A percentile compares a stretch with the other conserved stretches of the same genome.
These are phyloP conservation scores for Cladopsammia gracilis DNA, from an alignment of 64 coral and sea anemone species.

Conservation along the genomic window DNA sequence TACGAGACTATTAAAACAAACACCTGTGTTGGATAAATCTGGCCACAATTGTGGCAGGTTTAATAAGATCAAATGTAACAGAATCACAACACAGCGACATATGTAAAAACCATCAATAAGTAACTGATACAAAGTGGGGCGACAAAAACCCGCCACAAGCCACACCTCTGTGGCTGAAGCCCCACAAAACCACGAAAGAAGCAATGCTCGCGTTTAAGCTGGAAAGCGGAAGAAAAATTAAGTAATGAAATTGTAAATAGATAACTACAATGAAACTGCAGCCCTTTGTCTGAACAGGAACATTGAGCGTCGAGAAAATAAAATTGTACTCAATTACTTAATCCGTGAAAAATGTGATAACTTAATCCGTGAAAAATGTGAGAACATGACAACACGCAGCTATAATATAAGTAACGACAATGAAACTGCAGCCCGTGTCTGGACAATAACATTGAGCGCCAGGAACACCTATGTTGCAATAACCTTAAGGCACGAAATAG, in stretches of 20 bases:
- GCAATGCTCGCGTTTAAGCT: background rate
- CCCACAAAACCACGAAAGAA: background rate
- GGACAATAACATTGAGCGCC: background rate
- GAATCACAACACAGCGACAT: background rate
- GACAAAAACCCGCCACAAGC: background rate
- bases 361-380: too few species aligned
- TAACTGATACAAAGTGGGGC: slow-evolving; percentile 1
- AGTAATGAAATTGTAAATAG: too few species aligned
- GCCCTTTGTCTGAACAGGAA: too few species aligned
- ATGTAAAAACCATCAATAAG: background rate
- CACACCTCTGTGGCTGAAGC: background rate
- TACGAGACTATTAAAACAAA: slow-evolving; percentile 1
- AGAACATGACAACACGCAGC: too few species aligned
- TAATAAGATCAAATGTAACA: slow-evolving; percentile 10
- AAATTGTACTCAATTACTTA: too few species aligned
- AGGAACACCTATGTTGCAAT: background rate
- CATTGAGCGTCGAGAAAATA: too few species aligned
- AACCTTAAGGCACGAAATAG: background rate
- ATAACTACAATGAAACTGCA: too few species aligned
- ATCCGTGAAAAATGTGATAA: too few species aligned
- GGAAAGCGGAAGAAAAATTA: background rate
- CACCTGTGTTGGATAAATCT: background rate
- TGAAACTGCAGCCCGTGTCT: slow-evolving; percentile 8
- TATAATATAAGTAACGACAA: background rate
- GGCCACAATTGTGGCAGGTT: background rate